Evolutionary conservation across 2,797 vertebrate genomes (phyloP).

Genomic region (Euthynnus affinis): DNA sequence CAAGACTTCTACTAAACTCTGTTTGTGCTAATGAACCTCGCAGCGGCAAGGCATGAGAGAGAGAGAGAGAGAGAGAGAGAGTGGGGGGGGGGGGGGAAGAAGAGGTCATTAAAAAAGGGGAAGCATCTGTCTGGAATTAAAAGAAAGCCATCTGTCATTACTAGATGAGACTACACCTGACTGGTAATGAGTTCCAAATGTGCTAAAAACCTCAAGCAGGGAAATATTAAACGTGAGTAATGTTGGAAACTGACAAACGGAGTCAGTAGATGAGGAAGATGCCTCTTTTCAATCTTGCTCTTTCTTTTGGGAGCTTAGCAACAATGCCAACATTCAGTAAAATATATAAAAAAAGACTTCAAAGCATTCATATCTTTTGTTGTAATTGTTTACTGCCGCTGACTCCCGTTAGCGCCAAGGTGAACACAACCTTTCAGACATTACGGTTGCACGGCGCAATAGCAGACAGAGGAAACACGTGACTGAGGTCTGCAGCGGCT

Average conservation of each 20-base stretch:
- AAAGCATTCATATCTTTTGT: constrained; percentile 22
- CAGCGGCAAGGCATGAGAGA: constrained; percentile 20
- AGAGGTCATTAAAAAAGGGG: constrained; percentile 48
- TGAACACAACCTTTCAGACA: constrained; percentile 47
- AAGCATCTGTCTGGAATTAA: constrained; percentile 69
- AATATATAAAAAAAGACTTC: too few species aligned
- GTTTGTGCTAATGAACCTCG: constrained; percentile 65
- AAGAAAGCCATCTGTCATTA: constrained; percentile 68
- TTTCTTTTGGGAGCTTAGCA: neutral
- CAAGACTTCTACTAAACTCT: constrained; percentile 47
- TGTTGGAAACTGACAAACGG: constrained; percentile 32
- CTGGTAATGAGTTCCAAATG: constrained; percentile 50
- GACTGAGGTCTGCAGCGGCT: constrained; percentile 11
- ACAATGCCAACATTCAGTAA: neutral
- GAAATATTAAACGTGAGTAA: constrained; percentile 47
- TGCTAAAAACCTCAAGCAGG: constrained; percentile 48
- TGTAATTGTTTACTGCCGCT: constrained; percentile 12
- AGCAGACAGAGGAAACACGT: constrained; percentile 5
- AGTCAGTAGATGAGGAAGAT: constrained; percentile 32
- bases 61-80: too few species aligned
- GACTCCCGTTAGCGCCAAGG: constrained; percentile 48
- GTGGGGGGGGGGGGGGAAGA: neutral
- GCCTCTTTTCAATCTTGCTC: neutral
- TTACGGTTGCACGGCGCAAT: neutral
- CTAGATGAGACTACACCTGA: constrained; percentile 64